Percentiles rank a stretch among this genome's conserved stretches.
phyloP scores from a whole-genome alignment of 2,113 vertebrate genomes.

The Synchiropus splendidus region DNA sequence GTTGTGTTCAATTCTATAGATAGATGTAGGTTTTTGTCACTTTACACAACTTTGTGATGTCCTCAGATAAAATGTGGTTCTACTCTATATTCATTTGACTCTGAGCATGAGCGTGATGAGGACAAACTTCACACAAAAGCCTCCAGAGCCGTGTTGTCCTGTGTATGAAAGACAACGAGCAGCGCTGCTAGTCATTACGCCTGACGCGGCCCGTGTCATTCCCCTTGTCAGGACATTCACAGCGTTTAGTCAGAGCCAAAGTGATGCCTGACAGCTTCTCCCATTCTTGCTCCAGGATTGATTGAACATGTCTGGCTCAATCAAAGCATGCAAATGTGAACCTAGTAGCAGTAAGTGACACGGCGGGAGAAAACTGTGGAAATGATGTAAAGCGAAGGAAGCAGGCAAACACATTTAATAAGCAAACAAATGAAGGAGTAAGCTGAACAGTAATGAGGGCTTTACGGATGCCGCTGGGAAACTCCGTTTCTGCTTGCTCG shows the following conservation, averaged over 20 bases:
- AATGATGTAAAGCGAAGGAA: slow-evolving; percentile 23
- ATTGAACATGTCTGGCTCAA: slow-evolving; percentile 51
- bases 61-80: no score
- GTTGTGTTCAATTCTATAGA: no score
- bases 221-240: slow-evolving; percentile 64
- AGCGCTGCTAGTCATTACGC: slow-evolving; percentile 57
- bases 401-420: slow-evolving; percentile 51
- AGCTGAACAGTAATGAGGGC: slow-evolving; percentile 59
- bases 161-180: slow-evolving; percentile 52
- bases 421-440: slow-evolving; percentile 56
- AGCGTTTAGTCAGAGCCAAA: slow-evolving; percentile 61
- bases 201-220: slow-evolving; percentile 64
- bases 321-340: slow-evolving; percentile 21
- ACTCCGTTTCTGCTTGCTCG: slow-evolving; percentile 55
- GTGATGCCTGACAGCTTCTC: slow-evolving; percentile 62
- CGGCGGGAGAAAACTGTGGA: slow-evolving; percentile 8
- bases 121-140: slow-evolving; percentile 1
- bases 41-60: no score
- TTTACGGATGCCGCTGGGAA: slow-evolving; percentile 59
- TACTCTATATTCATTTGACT: no score
- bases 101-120: no score
- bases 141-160: slow-evolving; percentile 34
- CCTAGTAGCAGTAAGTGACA: slow-evolving; percentile 9
- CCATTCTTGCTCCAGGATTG: slow-evolving; percentile 45
- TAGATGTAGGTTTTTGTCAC: no score